Base-by-base conservation (phyloP, 2,888 invertebrate genomes). In the Spilarctia lutea region DNA sequence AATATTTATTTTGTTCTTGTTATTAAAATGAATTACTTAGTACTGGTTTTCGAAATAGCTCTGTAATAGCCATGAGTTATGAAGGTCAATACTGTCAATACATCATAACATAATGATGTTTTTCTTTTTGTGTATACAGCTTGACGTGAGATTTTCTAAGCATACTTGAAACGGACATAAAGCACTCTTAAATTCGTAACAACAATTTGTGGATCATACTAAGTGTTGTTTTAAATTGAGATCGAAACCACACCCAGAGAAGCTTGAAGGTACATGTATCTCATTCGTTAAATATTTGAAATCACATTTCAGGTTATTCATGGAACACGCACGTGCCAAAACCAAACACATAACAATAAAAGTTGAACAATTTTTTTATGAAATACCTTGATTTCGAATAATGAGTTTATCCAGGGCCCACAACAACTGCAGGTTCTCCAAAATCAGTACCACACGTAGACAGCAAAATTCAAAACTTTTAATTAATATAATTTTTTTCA, bases 401-500 rank as follows among this genome's bases (percentile, higher is more conserved):
- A 33, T 24, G 24, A 48, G 13, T 48, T 33, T n/a, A 33, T 68
- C 16, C 13, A 52, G 13, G 7, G 6, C 35, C 13, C 48, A 52
- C n/a, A 11, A 52, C 33, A 24, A 52, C n/a, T 24, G 24, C 33
- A 56, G 35, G 10, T 56, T 70, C 35, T 60, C 24, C 7, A 24
- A 56, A 69, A 69, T 35, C 42, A 11, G 39, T 70, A 42, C 45
- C n/a, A 73, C 45, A 67, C 27, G 45, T 48, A 60, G 7, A n/a
- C 20, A 56, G 56, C 4, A 7, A 56, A 66, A 72, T 39, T 42
- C 30, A 66, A 79, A 83, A 84, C 83, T 83, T 83, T 81, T 84
- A 84, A 83, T 83, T 81, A 83, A 80, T 76, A 83, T 72, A 63
- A 72, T 72, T 73, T 79, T 76, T 75, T 73, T 10, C 35, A 65